Conservation (phyloP, 2,113 vertebrate species). For the Nyctibius bracteatus region DNA sequence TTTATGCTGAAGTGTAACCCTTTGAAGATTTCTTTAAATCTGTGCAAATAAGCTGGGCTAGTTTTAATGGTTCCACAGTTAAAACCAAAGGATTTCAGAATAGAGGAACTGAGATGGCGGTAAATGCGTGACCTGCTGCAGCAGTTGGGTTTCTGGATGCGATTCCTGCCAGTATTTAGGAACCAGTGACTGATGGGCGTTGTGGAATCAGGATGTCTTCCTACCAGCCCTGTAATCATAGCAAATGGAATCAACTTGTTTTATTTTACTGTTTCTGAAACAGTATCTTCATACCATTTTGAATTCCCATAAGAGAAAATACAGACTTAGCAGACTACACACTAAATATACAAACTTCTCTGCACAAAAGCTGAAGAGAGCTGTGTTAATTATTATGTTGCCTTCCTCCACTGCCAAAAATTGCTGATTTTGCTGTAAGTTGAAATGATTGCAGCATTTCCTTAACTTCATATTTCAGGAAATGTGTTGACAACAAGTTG, state of each 20-base stretch:
- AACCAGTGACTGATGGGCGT: neutral
- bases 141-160: neutral
- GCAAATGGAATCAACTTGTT: neutral
- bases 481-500: neutral
- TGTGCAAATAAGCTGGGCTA: neutral
- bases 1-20: neutral
- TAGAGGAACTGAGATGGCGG: neutral
- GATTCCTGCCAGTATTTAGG: neutral
- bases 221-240: neutral
- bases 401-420: neutral
- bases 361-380: neutral
- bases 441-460: neutral
- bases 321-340: neutral
- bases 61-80: neutral
- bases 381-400: neutral
- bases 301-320: neutral
- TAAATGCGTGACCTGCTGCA: neutral
- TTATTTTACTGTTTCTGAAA: neutral
- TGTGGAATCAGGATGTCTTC: neutral
- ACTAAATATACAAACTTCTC: neutral
- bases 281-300: neutral
- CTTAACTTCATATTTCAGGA: neutral
- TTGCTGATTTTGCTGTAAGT: neutral
- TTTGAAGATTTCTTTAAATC: neutral
- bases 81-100: neutral